phyloP scores from a whole-genome alignment of 2,797 vertebrate species.

The Onychomys leucogaster region DNA sequence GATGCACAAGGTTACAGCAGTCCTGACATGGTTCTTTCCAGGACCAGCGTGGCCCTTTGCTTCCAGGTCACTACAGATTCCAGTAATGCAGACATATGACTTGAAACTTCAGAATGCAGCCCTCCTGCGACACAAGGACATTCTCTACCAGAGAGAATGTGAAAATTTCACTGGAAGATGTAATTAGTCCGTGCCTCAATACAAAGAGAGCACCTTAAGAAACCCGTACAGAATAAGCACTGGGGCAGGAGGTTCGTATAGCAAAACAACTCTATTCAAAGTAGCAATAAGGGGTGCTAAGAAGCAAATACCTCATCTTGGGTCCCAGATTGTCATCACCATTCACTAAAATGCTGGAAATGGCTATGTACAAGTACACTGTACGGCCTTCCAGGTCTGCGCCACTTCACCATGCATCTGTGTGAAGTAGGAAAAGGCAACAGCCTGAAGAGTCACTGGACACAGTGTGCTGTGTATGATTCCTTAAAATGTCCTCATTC shows the following conservation, averaged over 20 bases:
- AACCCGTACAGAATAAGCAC: not conserved
- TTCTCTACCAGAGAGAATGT: not conserved
- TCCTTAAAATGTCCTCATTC: not conserved
- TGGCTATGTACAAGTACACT: not conserved
- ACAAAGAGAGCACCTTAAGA: not conserved
- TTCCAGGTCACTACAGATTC: not conserved
- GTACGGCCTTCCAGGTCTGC: not conserved
- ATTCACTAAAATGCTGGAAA: not conserved
- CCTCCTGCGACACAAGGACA: not conserved
- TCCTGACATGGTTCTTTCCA: accelerated
- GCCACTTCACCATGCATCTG: not conserved
- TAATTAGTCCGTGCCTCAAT: not conserved
- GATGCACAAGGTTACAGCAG: not conserved
- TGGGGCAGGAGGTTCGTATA: not conserved
- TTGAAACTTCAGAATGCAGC: not conserved
- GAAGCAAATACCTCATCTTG: not conserved
- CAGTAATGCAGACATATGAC: accelerated
- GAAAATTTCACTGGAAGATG: not conserved
- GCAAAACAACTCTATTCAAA: not conserved
- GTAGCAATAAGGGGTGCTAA: not conserved
- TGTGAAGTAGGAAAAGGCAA: not conserved
- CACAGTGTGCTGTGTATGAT: no score
- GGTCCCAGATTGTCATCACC: not conserved
- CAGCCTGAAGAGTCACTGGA: not conserved
- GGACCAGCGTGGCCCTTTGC: not conserved